phyloP scores from a whole-genome alignment of 2,888 invertebrate species.

The Stictocephala bisonia region DNA sequence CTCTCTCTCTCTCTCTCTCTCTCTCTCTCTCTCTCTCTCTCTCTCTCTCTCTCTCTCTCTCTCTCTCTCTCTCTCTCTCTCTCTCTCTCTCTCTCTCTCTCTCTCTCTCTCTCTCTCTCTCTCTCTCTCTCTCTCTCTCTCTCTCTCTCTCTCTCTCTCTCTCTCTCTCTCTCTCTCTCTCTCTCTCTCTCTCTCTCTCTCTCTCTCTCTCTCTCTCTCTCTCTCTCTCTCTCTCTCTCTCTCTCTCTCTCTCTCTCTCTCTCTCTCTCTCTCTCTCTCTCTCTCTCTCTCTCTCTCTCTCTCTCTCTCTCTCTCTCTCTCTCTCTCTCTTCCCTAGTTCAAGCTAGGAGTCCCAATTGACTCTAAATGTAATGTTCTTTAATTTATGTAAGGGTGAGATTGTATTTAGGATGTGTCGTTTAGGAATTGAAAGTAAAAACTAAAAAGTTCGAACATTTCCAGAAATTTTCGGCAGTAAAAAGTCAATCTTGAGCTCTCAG shows the following conservation, averaged over 20 bases:
- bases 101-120: slow-evolving; percentile 3
- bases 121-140: background rate
- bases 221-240: slow-evolving; percentile 6
- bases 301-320: slow-evolving; percentile 13
- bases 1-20: slow-evolving; percentile 28
- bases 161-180: slow-evolving; percentile 1
- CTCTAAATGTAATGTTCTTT: too few relatives aligned
- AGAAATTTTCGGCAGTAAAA: too few relatives aligned
- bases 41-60: slow-evolving; percentile 18
- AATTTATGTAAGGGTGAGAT: too few relatives aligned
- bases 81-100: slow-evolving; percentile 14
- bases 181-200: background rate
- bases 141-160: background rate
- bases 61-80: slow-evolving; percentile 11
- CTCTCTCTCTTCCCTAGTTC: too few relatives aligned
- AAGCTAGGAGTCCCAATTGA: too few relatives aligned
- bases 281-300: background rate
- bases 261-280: slow-evolving; percentile 9
- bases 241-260: background rate
- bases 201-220: background rate
- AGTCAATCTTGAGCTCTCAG: too few relatives aligned
- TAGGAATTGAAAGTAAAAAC: too few relatives aligned
- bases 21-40: slow-evolving; percentile 8
- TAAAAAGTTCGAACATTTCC: too few relatives aligned
- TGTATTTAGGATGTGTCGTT: too few relatives aligned